Conservation (phyloP, 1,140 invertebrate species). For the Zaprionus ghesquierei region DNA sequence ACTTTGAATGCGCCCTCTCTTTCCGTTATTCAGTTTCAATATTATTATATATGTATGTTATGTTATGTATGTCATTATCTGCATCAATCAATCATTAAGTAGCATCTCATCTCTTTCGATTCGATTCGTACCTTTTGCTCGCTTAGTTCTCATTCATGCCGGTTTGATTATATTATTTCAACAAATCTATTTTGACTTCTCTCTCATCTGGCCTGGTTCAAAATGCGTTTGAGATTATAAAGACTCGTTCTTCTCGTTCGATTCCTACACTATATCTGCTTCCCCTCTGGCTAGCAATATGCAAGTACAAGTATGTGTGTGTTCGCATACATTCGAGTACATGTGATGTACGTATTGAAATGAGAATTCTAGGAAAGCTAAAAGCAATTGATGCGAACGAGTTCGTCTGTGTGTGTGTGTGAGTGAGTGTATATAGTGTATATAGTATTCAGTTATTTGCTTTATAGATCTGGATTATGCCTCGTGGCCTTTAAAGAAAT, state of each 20-base stretch:
- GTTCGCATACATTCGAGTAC: conserved; percentile 14
- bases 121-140: conserved; percentile 2
- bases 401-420: no score
- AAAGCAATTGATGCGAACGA: conserved; percentile 70
- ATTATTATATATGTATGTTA: not conserved
- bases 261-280: not conserved
- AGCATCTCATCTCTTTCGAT: not conserved
- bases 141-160: conserved; percentile 8
- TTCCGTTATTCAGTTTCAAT: conserved; percentile 13
- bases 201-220: conserved; percentile 17
- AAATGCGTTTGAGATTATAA: conserved; percentile 38
- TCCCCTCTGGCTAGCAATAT: conserved; percentile 1
- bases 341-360: conserved; percentile 58
- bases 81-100: not conserved
- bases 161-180: conserved; percentile 32
- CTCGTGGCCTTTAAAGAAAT: conserved; percentile 6
- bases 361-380: conserved; percentile 74
- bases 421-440: conserved; percentile 47
- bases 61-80: not conserved
- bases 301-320: conserved; percentile 14
- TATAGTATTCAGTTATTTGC: conserved; percentile 40
- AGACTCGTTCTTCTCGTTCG: conserved; percentile 3
- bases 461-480: conserved; percentile 57
- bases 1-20: conserved; percentile 34
- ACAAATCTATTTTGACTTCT: conserved; percentile 33